These are phyloP conservation scores for Danionella cerebrum DNA, from an alignment of 2,113 vertebrate genomes.

Conservation along the genomic window DNA sequence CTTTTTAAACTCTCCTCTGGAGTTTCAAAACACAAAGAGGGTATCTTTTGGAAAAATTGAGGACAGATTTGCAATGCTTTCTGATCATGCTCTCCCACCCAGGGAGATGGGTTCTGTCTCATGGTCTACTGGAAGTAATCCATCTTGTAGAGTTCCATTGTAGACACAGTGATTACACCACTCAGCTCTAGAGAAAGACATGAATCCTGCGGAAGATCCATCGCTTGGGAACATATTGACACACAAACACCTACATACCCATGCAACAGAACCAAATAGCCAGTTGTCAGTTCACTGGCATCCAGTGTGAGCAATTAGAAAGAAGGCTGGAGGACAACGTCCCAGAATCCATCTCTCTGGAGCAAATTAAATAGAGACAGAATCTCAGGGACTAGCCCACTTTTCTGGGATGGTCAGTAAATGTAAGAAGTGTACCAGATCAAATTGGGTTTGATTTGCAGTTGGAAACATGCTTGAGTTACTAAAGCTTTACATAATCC, in stretches of 20 bases:
- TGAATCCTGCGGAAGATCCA: slow-evolving; percentile 25
- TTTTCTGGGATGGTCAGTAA: slow-evolving; percentile 13
- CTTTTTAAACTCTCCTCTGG: background rate
- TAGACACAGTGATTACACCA: slow-evolving; percentile 21
- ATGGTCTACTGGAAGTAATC: slow-evolving; percentile 8
- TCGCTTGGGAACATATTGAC: background rate
- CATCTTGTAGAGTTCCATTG: slow-evolving; percentile 19
- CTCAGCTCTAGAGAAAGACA: slow-evolving; percentile 27
- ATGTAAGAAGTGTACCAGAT: background rate
- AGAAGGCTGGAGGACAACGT: slow-evolving; percentile 16
- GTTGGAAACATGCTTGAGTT: too few relatives aligned
- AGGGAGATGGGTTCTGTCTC: slow-evolving; percentile 19
- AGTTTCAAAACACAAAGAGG: background rate
- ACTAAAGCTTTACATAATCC: too few relatives aligned
- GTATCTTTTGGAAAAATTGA: background rate
- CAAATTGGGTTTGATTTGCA: too few relatives aligned
- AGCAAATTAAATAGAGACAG: slow-evolving; percentile 34
- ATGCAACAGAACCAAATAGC: background rate
- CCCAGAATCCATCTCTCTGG: slow-evolving; percentile 16
- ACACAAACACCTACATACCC: background rate
- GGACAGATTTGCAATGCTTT: slow-evolving; percentile 6
- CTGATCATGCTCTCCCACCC: background rate
- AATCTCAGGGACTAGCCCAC: slow-evolving; percentile 10
- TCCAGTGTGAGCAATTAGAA: slow-evolving; percentile 28
- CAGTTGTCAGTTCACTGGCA: slow-evolving; percentile 9